phyloP scores from a whole-genome alignment of 2,113 vertebrate genomes.

The Gracilinanus agilis region DNA sequence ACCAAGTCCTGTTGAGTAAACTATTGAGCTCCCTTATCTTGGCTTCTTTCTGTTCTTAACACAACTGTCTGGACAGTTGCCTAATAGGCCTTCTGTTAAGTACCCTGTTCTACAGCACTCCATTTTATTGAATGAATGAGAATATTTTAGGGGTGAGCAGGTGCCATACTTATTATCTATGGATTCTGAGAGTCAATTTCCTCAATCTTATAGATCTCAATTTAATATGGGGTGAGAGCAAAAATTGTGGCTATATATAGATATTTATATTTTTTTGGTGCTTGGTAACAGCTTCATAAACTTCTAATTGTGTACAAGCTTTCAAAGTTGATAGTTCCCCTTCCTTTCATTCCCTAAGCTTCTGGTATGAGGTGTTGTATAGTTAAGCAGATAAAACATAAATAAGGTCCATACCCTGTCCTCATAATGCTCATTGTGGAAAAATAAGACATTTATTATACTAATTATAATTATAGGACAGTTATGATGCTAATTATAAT shows the following conservation, averaged over 20 bases:
- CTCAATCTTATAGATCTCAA: background rate
- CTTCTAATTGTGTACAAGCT: background rate
- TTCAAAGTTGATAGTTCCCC: background rate
- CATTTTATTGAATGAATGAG: background rate
- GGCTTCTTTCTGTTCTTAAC: background rate
- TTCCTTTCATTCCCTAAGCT: background rate
- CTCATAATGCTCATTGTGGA: background rate
- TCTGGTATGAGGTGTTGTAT: background rate
- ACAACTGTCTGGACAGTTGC: background rate
- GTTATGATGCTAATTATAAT: background rate
- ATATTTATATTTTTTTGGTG: background rate
- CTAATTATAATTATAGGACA: too few species aligned
- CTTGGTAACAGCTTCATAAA: background rate
- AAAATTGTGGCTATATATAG: background rate
- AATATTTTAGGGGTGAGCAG: background rate
- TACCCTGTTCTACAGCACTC: background rate
- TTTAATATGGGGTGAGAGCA: background rate
- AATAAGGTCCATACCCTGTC: background rate
- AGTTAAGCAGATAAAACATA: background rate
- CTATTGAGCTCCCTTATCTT: background rate
- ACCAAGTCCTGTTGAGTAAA: background rate
- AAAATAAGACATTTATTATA: background rate
- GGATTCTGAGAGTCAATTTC: background rate
- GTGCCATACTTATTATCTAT: background rate
- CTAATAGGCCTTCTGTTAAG: background rate